Evolutionary conservation across 2,797 vertebrate genomes (phyloP).

Genomic region (Sebastes itinus): DNA sequence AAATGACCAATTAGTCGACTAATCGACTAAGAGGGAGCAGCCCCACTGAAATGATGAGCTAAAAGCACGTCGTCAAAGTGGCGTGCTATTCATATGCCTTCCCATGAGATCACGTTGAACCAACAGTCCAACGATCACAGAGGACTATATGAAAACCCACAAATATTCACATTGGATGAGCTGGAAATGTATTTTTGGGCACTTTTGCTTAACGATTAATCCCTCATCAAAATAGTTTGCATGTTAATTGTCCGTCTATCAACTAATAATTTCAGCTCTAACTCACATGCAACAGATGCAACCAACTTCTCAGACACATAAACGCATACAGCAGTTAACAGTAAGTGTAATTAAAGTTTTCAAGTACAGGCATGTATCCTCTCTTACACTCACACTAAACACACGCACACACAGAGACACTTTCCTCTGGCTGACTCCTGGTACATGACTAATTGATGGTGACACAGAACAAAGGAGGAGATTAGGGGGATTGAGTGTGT

Average conservation of each 20-base stretch:
- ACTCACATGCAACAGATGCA: neutral
- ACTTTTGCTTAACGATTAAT: neutral
- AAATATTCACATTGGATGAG: neutral
- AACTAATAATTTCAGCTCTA: neutral
- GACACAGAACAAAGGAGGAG: slow-evolving; percentile 95
- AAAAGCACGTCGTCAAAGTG: too few relatives aligned
- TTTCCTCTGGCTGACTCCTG: slow-evolving; percentile 70
- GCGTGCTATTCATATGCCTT: neutral
- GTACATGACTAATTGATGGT: slow-evolving; percentile 88
- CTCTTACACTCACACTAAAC: slow-evolving; percentile 8
- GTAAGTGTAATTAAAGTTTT: slow-evolving; percentile 15
- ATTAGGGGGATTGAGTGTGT: slow-evolving; percentile 90
- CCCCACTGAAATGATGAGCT: too few relatives aligned
- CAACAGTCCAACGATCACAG: neutral
- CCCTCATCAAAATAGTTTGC: neutral
- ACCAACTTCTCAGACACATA: neutral
- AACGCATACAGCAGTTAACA: neutral
- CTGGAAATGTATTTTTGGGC: neutral
- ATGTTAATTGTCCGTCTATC: neutral
- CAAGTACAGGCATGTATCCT: neutral
- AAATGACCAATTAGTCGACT: too few relatives aligned
- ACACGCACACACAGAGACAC: slow-evolving; percentile 20
- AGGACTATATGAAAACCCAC: neutral
- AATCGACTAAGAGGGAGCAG: too few relatives aligned
- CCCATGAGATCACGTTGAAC: neutral